Evolutionary conservation across 2,888 invertebrate species (phyloP).

Genomic region (Spisula subtruncata): DNA sequence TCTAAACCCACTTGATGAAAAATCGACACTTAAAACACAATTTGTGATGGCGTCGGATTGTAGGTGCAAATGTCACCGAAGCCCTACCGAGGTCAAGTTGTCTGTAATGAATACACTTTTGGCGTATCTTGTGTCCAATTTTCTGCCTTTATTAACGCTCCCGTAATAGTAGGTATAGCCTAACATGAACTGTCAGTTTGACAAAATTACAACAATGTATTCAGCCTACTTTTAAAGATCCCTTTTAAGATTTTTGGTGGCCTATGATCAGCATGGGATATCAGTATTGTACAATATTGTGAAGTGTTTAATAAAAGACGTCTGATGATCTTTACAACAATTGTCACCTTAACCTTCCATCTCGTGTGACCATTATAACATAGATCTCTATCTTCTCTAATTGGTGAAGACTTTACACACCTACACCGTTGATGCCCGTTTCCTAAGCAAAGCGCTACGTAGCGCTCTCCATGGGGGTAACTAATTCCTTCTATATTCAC

Average conservation of each 20-base stretch:
- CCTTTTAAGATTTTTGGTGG: background rate
- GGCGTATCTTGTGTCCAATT: slow-evolving; percentile 5
- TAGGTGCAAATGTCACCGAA: slow-evolving; percentile 9
- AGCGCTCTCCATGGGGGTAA: too few species aligned
- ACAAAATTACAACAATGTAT: background rate
- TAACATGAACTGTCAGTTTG: background rate
- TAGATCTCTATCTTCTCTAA: background rate
- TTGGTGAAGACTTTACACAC: slow-evolving; percentile 7
- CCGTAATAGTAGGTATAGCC: background rate
- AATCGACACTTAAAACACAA: background rate
- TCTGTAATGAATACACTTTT: slow-evolving; percentile 9
- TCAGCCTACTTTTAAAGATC: background rate
- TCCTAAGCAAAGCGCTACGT: too few species aligned
- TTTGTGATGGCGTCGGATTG: slow-evolving; percentile 5
- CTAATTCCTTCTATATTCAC: too few species aligned
- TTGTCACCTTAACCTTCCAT: background rate
- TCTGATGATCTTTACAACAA: background rate
- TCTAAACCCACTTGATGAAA: background rate
- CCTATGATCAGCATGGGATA: background rate
- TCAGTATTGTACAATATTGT: background rate
- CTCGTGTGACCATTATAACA: background rate
- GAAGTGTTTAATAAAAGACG: slow-evolving; percentile 4
- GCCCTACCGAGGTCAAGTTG: background rate
- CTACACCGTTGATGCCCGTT: too few species aligned
- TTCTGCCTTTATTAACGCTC: slow-evolving; percentile 1